Percentiles rank a stretch among this genome's conserved stretches.
Evolutionary conservation across 2,113 vertebrate genomes (phyloP).

Genomic region (Chiloscyllium plagiosum): DNA sequence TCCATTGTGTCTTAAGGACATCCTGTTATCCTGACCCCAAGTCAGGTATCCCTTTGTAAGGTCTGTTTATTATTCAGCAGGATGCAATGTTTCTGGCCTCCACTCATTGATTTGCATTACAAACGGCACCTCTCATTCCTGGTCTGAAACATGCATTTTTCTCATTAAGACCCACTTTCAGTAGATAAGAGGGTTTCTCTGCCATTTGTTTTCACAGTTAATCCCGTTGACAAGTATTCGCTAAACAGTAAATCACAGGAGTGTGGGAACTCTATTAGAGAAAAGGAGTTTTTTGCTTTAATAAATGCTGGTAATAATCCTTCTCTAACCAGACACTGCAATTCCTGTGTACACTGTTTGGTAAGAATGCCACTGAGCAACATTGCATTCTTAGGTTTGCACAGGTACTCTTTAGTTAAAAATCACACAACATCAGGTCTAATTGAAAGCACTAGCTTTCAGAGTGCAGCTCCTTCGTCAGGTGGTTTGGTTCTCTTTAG

Average conservation of each 20-base stretch:
- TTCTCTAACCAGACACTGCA: neutral
- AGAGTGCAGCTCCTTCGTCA: too few species aligned
- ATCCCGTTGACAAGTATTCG: conserved; percentile 26
- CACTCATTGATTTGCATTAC: neutral
- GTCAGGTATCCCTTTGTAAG: neutral
- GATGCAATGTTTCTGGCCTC: neutral
- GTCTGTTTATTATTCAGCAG: neutral
- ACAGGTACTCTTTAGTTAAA: neutral
- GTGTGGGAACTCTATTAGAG: conserved; percentile 21
- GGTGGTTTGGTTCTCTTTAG: neutral
- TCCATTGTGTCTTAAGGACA: neutral
- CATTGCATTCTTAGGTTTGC: too few species aligned
- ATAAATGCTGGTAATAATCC: neutral
- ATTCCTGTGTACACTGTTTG: neutral
- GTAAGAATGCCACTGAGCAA: neutral
- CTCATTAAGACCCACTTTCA: conserved; percentile 27
- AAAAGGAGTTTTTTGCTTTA: neutral
- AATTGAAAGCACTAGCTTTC: too few species aligned
- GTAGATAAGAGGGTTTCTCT: conserved; percentile 1
- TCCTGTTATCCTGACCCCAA: neutral
- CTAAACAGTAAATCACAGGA: conserved; percentile 21
- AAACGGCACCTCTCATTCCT: neutral
- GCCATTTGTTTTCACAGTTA: conserved; percentile 32
- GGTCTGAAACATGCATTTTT: conserved; percentile 15
- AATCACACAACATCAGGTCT: too few species aligned